Percentiles rank a stretch among this genome's conserved stretches.
phyloP scores from a whole-genome alignment of 2,797 vertebrate genomes.

The Champsocephalus gunnari region DNA sequence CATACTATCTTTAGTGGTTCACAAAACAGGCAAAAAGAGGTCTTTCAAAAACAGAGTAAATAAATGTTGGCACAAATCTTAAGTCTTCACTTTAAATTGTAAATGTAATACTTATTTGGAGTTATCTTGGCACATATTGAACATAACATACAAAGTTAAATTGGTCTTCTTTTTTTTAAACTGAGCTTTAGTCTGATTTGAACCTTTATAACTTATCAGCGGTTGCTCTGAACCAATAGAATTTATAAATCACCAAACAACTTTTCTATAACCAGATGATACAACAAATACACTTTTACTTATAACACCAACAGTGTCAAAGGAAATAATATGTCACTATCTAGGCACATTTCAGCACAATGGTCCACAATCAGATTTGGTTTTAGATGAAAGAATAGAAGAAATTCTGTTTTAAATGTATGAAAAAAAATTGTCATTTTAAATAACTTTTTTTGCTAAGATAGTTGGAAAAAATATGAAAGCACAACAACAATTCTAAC shows the following conservation, averaged over 20 bases:
- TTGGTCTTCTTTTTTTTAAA: too few relatives aligned
- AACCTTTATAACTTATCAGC: too few relatives aligned
- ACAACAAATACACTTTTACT: not conserved
- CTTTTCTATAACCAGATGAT: not conserved
- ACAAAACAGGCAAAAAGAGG: not conserved
- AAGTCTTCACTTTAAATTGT: not conserved
- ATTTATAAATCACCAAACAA: not conserved
- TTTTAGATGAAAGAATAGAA: not conserved
- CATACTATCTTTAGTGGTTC: not conserved
- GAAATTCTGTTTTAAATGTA: too few relatives aligned
- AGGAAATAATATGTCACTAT: not conserved
- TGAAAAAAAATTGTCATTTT: too few relatives aligned
- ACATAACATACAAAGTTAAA: not conserved
- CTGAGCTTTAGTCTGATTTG: too few relatives aligned
- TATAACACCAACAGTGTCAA: not conserved
- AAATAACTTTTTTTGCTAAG: not conserved
- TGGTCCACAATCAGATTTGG: not conserved
- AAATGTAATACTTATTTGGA: constrained; percentile 7
- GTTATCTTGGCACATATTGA: constrained; percentile 1
- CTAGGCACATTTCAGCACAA: not conserved
- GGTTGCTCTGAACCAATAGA: not conserved
- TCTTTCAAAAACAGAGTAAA: not conserved
- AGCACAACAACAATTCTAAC: not conserved
- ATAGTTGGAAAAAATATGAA: not conserved
- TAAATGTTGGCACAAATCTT: not conserved